A percentile compares a stretch with the other conserved stretches of the same genome.
phyloP scores from a whole-genome alignment of 2,113 vertebrate genomes.

The Phaetusa simplex region DNA sequence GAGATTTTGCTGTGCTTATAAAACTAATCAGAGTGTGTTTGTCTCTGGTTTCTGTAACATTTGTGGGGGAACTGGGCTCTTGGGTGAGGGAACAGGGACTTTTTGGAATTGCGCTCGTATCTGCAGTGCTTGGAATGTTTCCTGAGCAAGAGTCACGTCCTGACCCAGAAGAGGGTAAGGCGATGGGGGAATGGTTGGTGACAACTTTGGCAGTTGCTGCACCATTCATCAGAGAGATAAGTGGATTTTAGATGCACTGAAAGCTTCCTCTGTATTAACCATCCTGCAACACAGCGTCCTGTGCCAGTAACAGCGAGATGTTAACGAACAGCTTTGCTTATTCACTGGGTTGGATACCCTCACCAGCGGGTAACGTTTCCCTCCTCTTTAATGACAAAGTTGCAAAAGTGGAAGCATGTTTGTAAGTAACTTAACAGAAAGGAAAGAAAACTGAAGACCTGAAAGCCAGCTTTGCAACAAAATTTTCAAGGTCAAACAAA shows the following conservation, averaged over 20 bases:
- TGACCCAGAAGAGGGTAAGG: background rate
- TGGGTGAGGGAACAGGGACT: background rate
- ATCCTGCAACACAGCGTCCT: background rate
- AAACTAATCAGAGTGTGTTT: background rate
- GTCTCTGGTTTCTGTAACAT: background rate
- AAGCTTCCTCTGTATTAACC: background rate
- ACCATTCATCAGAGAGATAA: background rate
- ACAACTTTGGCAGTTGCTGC: background rate
- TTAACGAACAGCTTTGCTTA: background rate
- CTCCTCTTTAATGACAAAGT: background rate
- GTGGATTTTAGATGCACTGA: background rate
- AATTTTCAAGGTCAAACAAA: background rate
- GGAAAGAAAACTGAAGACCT: background rate
- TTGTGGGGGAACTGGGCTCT: background rate
- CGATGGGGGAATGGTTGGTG: background rate
- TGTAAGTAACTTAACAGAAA: background rate
- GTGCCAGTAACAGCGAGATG: background rate
- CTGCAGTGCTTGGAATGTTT: background rate
- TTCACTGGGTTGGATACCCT: background rate
- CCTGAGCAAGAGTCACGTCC: background rate
- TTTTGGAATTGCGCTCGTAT: background rate
- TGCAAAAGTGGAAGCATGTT: background rate
- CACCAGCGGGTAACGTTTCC: background rate
- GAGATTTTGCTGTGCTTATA: background rate
- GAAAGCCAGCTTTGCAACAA: background rate